Base-by-base conservation (phyloP, 2,888 invertebrate genomes). In the Coremacera marginata region DNA sequence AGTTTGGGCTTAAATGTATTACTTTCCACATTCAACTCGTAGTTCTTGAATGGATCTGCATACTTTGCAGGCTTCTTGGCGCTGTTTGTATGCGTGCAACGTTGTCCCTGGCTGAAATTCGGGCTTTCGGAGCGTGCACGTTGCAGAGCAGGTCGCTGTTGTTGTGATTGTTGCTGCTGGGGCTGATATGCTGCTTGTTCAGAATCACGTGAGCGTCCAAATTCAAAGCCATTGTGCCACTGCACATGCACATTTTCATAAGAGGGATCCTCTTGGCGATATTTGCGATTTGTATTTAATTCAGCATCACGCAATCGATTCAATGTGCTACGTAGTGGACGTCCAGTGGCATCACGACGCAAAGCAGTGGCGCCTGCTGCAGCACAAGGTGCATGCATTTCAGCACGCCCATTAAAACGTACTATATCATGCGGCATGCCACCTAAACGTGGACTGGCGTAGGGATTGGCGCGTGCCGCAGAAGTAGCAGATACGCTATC, bases 221-320 rank as follows among this genome's bases (percentile, higher is more conserved):
- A 89, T 76, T 89, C 89, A 49, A 89, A 89, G 49, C 89, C 89
- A 81, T 89, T 89, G 67, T 89, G 88, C 87, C 89, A 89, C 77
- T 89, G 89, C 1, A 89, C 89, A 76, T 88, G 89, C 1, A 89
- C 88, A 81, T 89, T 89, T 80, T 89, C 89, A 76, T 89, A 89
- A 16, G 89, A 89, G 3, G 87, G 89, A 83, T 89, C 89, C 75
- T 89, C 89, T 62, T 85, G 84, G 3, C 87, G 88, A 81, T 85
- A 83, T 2, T 78, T 75, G 2, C 79, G 31, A 51, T 14, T 67
- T 25, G 77, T 74, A 16, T 75, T 77, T 3, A 75, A 19, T 60
- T 86, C 85, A 0, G 84, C 80, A 80, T 86, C 87, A 7, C 88
- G 84, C 11, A 89, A 80, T 11, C 89, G 85, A 70, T 86, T 86